Base-by-base conservation (phyloP, 2,113 vertebrate species). In the Heterotis niloticus region DNA sequence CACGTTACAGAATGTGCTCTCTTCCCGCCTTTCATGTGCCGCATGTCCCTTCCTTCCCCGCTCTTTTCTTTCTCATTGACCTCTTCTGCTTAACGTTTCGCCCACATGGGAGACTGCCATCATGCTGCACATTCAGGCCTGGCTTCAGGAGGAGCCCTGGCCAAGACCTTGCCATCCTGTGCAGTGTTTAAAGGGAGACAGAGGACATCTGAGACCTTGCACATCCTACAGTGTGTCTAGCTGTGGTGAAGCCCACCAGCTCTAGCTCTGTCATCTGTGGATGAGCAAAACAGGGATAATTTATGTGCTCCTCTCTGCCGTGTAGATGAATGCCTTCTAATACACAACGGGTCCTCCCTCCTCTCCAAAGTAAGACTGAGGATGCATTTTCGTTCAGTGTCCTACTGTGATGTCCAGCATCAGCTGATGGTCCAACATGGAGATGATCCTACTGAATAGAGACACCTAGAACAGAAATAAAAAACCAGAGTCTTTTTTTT, bases 131-230 rank as follows among this genome's bases (percentile, higher is more conserved):
- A 4, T 44, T 44, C 34, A 44, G 34, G 34, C 34, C 34, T 44
- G 34, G 34, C 34, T 44, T 44, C 34, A 44, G 34, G 7, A 44
- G 59, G 2, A 62, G 13, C 20, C 1, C 59, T 62, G 59, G 14
- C 13, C 3, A 17, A 3, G 59, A 62, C 3, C 59, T 11, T 11
- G 59, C 20, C 59, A 62, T 62, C 20, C 34, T 2, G 24, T 18
- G 26, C 54, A 57, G 71, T 57, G 71, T 73, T 73, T 73, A 26
- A 20, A 20, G 10, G 52, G 71, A 74, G 51, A 59, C 72, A 17
- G 54, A n/a, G 64, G 26, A 11, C 23, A 24, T 26, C 64, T 26
- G 5, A 10, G 10, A 66, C 14, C 64, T 66, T 2, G n/a, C 23
- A 10, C 12, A 20, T 66, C 10, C 20, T 68, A 28, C 66, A 68